Base-by-base conservation (phyloP, 2,888 invertebrate species). In the Yponomeuta plumbellus region DNA sequence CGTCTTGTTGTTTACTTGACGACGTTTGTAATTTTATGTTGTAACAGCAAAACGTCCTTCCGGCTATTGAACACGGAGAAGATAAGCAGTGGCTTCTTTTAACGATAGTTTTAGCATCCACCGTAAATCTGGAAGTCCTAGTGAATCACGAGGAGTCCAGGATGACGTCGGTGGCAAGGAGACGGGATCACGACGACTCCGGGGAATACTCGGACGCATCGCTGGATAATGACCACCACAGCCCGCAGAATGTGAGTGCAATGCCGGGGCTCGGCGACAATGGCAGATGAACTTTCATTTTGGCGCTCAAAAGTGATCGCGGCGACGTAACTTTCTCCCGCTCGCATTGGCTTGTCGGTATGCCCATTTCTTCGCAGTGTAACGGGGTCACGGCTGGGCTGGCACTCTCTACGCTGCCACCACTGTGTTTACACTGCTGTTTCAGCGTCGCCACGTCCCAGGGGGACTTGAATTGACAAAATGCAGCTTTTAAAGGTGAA, bases 201-300 rank as follows among this genome's bases (percentile, higher is more conserved):
- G 88, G 87, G 68, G 91, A 91, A 76, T 91, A 85, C 77, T 91
- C 91, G 64, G 91, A 92, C 69, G 85, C 86, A 75, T 91, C 91
- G 64, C 89, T 88, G 77, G 91, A 91, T 74, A 85, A 85, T 73
- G 90, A 89, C 70, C 86, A 79, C 67, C 86, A 81, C 75, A 84
- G 82, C 80, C 87, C 89, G 21, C 85, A 76, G 74, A 88, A 87
- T 77, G 91, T 91, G 79, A 90, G 91, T 89, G 77, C 71, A 21
- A 13, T 73, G 71, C 72, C 44, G 44, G 17, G 17, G 73, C 68
- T 67, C 69, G 67, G 68, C 73, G 68, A 17, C 44, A 73, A 68
- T 70, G 72, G 66, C 72, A 70, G 58, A 21, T 73, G 72, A 76
- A 88, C 88, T 88, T 89, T 89, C 86, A 79, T 86, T 86, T 88